These are phyloP conservation scores for Chromoteleia sp. DNA, from an alignment of 2,888 invertebrate genomes.

Conservation along the genomic window DNA sequence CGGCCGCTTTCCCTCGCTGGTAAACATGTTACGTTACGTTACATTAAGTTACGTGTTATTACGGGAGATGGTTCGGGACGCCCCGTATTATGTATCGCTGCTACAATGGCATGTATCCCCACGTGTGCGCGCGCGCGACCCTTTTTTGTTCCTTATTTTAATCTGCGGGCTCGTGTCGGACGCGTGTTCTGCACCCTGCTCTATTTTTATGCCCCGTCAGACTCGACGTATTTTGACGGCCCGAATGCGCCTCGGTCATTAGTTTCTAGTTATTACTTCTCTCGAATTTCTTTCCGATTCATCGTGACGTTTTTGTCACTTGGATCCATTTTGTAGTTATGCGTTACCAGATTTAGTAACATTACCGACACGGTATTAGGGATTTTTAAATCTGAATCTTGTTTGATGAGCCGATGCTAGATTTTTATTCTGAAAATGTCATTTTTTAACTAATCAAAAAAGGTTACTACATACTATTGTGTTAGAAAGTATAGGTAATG, in stretches of 20 bases:
- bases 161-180: conserved; percentile 61
- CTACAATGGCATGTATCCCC: conserved; percentile 32
- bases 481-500: too few relatives aligned
- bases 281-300: conserved; percentile 18
- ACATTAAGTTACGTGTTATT: too few relatives aligned
- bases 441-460: too few relatives aligned
- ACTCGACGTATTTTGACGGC: conserved; percentile 54
- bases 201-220: conserved; percentile 58
- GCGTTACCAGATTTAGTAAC: too few relatives aligned
- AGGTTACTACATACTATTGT: too few relatives aligned
- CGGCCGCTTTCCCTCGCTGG: neutral
- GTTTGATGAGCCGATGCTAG: too few relatives aligned
- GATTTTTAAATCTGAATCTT: too few relatives aligned
- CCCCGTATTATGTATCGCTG: conserved; percentile 29
- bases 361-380: too few relatives aligned
- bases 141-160: conserved; percentile 57
- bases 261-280: conserved; percentile 56
- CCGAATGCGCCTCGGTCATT: conserved; percentile 52
- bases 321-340: too few relatives aligned
- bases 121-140: conserved; percentile 20
- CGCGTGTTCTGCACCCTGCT: conserved; percentile 60
- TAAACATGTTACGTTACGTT: conserved; percentile 34
- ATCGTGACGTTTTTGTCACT: conserved; percentile 31
- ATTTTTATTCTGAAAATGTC: too few relatives aligned
- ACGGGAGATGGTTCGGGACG: conserved; percentile 26